Percentiles rank a stretch among this genome's conserved stretches.
phyloP scores from a whole-genome alignment of 2,888 invertebrate genomes.

The Arctia plantaginis region DNA sequence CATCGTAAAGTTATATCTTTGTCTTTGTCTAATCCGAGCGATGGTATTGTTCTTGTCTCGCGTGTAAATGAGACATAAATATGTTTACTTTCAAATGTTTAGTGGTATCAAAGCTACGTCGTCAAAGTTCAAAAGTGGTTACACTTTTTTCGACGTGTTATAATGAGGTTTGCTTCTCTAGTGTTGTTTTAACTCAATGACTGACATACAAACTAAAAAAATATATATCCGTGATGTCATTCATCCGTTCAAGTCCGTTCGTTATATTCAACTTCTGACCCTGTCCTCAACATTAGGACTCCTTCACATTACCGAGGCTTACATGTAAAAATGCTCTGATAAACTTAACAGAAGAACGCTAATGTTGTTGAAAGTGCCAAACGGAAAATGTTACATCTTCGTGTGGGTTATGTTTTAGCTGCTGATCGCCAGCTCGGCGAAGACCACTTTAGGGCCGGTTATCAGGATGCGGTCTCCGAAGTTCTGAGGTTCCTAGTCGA shows the following conservation, averaged over 20 bases:
- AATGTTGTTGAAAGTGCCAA: constrained; percentile 71
- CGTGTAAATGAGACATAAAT: too few species aligned
- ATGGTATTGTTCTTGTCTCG: too few species aligned
- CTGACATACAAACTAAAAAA: too few species aligned
- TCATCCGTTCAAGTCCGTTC: constrained; percentile 8
- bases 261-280: constrained; percentile 11
- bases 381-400: constrained; percentile 71
- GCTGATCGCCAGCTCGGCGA: constrained; percentile 69
- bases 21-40: too few species aligned
- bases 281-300: too few species aligned
- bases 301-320: constrained; percentile 39
- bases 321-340: constrained; percentile 42
- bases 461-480: constrained; percentile 96
- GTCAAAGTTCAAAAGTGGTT: too few species aligned
- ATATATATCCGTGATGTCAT: neutral
- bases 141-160: too few species aligned
- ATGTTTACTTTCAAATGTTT: too few species aligned
- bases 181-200: too few species aligned
- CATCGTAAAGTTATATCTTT: too few species aligned
- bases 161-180: too few species aligned
- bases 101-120: too few species aligned
- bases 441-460: constrained; percentile 91
- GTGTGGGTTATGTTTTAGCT: constrained; percentile 74
- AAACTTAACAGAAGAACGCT: constrained; percentile 63
- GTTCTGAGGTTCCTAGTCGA: constrained; percentile 96